These are phyloP conservation scores for Rapana venosa DNA, from an alignment of 2,888 invertebrate genomes.

Conservation along the genomic window DNA sequence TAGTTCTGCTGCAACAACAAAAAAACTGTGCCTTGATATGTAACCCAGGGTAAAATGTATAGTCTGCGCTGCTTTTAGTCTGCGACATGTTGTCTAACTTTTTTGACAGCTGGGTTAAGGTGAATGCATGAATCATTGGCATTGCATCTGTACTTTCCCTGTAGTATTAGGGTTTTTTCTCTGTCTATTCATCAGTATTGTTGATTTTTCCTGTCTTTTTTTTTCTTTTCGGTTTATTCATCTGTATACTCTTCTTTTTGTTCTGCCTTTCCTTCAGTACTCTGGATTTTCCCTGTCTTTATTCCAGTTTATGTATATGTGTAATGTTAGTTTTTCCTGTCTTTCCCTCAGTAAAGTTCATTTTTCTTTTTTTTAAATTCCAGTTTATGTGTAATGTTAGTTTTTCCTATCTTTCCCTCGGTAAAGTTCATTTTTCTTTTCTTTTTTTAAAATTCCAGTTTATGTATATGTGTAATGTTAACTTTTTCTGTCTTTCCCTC, in stretches of 20 bases:
- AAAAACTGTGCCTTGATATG: background rate
- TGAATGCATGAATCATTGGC: background rate
- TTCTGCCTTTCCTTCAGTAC: background rate
- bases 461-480: too few relatives aligned
- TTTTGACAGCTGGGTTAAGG: background rate
- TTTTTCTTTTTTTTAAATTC: too few relatives aligned
- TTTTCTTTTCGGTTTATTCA: too few relatives aligned
- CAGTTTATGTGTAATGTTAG: background rate
- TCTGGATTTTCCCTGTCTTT: too few relatives aligned
- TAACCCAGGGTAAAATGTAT: conserved; percentile 3
- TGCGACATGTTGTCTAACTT: background rate
- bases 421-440: too few relatives aligned
- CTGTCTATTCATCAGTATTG: background rate
- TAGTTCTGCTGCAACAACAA: background rate
- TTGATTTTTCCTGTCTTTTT: background rate
- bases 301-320: too few relatives aligned
- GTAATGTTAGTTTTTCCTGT: too few relatives aligned
- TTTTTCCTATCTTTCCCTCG: background rate
- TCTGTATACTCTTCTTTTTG: background rate
- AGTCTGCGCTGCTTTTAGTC: background rate
- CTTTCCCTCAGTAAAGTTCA: too few relatives aligned
- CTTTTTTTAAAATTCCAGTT: too few relatives aligned
- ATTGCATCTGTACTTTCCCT: background rate
- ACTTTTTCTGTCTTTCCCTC: too few relatives aligned
- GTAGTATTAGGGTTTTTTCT: background rate